Evolutionary conservation across 2,888 invertebrate genomes (phyloP).

Genomic region (Andrena camellia): DNA sequence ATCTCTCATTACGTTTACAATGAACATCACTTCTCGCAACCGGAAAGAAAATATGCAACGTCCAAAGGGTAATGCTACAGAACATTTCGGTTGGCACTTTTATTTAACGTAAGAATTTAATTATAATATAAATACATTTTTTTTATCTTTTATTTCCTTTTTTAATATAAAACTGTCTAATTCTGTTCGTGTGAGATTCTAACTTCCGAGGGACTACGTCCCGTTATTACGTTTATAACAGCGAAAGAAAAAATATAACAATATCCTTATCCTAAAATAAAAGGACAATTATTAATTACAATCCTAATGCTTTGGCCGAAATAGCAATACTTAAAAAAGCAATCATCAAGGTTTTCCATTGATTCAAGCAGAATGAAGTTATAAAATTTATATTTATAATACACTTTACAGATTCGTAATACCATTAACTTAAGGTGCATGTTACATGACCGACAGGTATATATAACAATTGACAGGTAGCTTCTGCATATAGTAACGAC

Average conservation of each 20-base stretch:
- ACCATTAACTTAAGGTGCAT: conserved; percentile 85
- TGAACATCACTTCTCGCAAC: conserved; percentile 47
- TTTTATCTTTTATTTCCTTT: conserved; percentile 49
- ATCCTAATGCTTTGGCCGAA: conserved; percentile 81
- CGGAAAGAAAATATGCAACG: conserved; percentile 56
- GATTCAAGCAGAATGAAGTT: conserved; percentile 83
- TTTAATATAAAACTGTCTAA: conserved; percentile 65
- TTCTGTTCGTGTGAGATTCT: conserved; percentile 73
- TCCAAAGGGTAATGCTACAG: conserved; percentile 62
- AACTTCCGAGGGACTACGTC: conserved; percentile 53
- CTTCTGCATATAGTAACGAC: conserved; percentile 81
- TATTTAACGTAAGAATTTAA: conserved; percentile 76
- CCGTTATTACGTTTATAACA: conserved; percentile 60
- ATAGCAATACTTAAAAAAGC: conserved; percentile 74
- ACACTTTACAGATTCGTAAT: conserved; percentile 85
- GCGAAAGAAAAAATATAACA: conserved; percentile 69
- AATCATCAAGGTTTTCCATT: conserved; percentile 73
- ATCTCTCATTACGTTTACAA: conserved; percentile 45
- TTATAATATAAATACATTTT: conserved; percentile 73
- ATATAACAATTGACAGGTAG: conserved; percentile 84
- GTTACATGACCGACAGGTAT: conserved; percentile 84
- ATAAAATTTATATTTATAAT: conserved; percentile 85
- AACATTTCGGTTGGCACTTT: conserved; percentile 82
- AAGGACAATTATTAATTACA: conserved; percentile 71
- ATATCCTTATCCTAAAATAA: conserved; percentile 68